A percentile compares a stretch with the other conserved stretches of the same genome.
Evolutionary conservation across 1,140 invertebrate genomes (phyloP).

Genomic region (Spodoptera frugiperda): DNA sequence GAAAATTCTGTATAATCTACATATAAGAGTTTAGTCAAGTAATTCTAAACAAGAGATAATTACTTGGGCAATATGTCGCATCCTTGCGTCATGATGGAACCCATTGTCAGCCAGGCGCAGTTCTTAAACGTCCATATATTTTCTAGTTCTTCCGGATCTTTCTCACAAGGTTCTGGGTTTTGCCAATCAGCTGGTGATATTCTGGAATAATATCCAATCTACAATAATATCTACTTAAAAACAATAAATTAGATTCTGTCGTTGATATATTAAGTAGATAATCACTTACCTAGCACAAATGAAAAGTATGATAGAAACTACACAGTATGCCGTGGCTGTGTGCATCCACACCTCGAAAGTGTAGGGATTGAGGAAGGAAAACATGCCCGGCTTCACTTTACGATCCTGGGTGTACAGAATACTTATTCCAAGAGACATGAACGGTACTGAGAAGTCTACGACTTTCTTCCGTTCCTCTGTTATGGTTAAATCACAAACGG

Average conservation of each 20-base stretch:
- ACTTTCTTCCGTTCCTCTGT: slow-evolving; percentile 93
- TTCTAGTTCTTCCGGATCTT: slow-evolving; percentile 92
- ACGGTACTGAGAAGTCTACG: slow-evolving; percentile 96
- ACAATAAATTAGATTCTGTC: too few relatives aligned
- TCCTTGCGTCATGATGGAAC: slow-evolving; percentile 93
- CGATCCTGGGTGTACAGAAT: slow-evolving; percentile 92
- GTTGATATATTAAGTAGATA: not conserved
- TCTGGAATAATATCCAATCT: slow-evolving; percentile 78
- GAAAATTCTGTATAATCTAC: too few relatives aligned
- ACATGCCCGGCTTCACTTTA: slow-evolving; percentile 89
- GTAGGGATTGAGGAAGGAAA: slow-evolving; percentile 94
- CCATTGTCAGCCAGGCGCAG: slow-evolving; percentile 92
- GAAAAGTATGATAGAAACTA: slow-evolving; percentile 92
- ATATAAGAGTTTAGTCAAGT: too few relatives aligned
- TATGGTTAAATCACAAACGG: slow-evolving; percentile 96
- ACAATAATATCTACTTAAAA: too few relatives aligned
- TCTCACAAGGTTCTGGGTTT: slow-evolving; percentile 94
- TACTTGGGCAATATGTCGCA: slow-evolving; percentile 93
- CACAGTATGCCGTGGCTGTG: slow-evolving; percentile 92
- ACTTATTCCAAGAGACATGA: slow-evolving; percentile 94
- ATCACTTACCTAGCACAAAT: slow-evolving; percentile 90
- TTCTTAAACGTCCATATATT: slow-evolving; percentile 93
- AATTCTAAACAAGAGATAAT: not conserved
- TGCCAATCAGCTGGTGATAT: slow-evolving; percentile 96
- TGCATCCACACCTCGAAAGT: slow-evolving; percentile 95